phyloP scores from a whole-genome alignment of 2,113 vertebrate species.

The Cisticola juncidis region DNA sequence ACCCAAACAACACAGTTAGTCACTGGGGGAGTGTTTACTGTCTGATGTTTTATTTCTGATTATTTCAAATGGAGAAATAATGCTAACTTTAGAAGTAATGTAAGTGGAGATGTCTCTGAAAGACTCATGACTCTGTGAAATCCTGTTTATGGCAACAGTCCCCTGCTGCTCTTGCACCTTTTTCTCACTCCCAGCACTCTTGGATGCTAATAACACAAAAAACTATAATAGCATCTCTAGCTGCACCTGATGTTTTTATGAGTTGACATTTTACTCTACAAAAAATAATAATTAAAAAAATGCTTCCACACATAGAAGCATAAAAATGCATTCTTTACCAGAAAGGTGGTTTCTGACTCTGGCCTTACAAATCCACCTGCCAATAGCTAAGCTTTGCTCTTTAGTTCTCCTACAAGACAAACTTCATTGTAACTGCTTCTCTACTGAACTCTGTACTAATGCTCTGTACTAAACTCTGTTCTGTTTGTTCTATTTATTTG shows the following conservation, averaged over 20 bases:
- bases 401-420: neutral
- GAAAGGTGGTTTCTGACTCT: neutral
- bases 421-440: neutral
- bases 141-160: constrained; percentile 59
- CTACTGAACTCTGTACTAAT: neutral
- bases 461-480: neutral
- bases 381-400: neutral
- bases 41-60: constrained; percentile 84
- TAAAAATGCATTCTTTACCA: neutral
- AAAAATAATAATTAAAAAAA: neutral
- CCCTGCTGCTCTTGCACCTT: constrained; percentile 46
- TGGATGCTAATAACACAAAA: constrained; percentile 64
- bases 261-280: constrained; percentile 26
- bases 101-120: constrained; percentile 27
- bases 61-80: constrained; percentile 74
- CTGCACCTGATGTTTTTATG: constrained; percentile 53
- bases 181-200: constrained; percentile 2
- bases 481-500: constrained; percentile 1
- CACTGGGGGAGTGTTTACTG: constrained; percentile 59
- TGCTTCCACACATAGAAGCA: neutral
- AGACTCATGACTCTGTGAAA: constrained; percentile 44
- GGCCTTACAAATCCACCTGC: neutral
- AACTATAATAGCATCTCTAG: constrained; percentile 50
- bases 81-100: constrained; percentile 68
- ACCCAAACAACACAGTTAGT: constrained; percentile 59